Conservation (phyloP, 2,797 vertebrate genomes). For the Spinus pinus region DNA sequence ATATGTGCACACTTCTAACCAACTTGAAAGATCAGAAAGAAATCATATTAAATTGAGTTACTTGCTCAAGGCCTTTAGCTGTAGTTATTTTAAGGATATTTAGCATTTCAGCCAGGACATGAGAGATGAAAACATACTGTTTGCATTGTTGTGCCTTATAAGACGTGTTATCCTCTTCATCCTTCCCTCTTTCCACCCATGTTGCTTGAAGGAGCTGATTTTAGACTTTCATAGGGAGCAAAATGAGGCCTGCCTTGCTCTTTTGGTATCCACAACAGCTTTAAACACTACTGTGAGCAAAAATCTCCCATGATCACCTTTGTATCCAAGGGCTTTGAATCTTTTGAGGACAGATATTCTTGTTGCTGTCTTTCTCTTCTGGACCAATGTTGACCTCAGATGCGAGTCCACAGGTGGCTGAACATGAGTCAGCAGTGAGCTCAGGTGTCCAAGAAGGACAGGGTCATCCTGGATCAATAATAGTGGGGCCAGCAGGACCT, state of each 20-base stretch:
- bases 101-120: background rate
- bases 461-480: background rate
- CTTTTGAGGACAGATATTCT: background rate
- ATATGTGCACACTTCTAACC: background rate
- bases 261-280: background rate
- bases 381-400: background rate
- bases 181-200: background rate
- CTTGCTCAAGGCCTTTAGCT: background rate
- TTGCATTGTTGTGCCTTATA: background rate
- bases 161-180: background rate
- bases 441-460: background rate
- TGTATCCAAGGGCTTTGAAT: background rate
- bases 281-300: background rate
- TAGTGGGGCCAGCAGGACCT: background rate
- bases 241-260: background rate
- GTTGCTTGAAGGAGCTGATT: background rate
- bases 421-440: background rate
- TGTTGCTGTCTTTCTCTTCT: background rate
- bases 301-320: background rate
- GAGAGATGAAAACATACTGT: background rate
- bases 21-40: background rate
- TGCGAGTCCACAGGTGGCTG: accelerated
- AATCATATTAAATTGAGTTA: background rate
- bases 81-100: background rate
- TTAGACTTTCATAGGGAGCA: background rate